A percentile compares a stretch with the other conserved stretches of the same genome.
Evolutionary conservation across 2,797 vertebrate genomes (phyloP).

Genomic region (Muscicapa striata): DNA sequence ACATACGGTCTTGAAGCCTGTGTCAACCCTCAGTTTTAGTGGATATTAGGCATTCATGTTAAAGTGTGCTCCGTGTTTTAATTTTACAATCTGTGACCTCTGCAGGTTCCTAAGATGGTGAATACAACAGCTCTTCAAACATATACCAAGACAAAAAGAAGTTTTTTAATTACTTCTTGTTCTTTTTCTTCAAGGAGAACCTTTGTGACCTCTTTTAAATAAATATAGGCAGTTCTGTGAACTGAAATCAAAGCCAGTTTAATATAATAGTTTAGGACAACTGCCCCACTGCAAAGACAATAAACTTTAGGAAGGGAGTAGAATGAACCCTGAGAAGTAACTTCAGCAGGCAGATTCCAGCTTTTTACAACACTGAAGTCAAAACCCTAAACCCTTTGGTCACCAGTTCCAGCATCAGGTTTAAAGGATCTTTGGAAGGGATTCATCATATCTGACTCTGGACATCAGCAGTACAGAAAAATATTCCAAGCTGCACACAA

Average conservation of each 20-base stretch:
- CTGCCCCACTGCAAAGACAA: not conserved
- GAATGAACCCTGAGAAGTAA: not conserved
- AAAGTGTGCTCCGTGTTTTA: not conserved
- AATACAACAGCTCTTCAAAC: not conserved
- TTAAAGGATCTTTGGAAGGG: not conserved
- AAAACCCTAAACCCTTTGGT: not conserved
- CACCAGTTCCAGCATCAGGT: not conserved
- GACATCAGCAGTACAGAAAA: not conserved
- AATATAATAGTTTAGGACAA: not conserved
- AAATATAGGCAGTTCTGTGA: not conserved
- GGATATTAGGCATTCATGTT: not conserved
- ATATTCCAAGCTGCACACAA: not conserved
- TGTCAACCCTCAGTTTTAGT: not conserved
- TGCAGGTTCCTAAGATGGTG: not conserved
- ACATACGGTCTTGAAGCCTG: fast-evolving
- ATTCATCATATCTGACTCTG: not conserved
- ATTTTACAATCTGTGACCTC: not conserved
- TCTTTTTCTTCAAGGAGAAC: not conserved
- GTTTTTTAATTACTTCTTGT: not conserved
- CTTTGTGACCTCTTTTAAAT: not conserved
- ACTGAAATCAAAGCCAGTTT: not conserved
- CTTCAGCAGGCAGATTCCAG: not conserved
- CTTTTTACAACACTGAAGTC: not conserved
- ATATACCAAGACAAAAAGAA: not conserved
- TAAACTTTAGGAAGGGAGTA: not conserved